phyloP scores from a whole-genome alignment of 1,140 invertebrate genomes.

The Nomia melanderi region DNA sequence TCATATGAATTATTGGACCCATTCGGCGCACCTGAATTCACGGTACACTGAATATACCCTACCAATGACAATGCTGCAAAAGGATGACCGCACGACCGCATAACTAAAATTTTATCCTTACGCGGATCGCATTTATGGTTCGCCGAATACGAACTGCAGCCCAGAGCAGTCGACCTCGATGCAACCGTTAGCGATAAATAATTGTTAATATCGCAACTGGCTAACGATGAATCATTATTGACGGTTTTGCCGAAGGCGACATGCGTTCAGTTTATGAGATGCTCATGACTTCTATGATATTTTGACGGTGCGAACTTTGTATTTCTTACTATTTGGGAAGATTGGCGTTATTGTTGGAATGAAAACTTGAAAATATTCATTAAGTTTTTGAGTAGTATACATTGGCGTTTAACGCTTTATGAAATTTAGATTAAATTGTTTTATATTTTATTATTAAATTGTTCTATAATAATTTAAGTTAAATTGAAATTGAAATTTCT shows the following conservation, averaged over 20 bases:
- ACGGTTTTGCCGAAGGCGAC: neutral
- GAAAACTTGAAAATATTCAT: neutral
- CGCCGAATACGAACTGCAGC: neutral
- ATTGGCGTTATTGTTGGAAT: neutral
- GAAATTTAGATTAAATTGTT: too few species aligned
- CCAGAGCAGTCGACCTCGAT: neutral
- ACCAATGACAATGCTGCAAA: neutral
- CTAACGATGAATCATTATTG: conserved; percentile 25
- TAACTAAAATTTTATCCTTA: conserved; percentile 21
- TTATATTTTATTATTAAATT: too few species aligned
- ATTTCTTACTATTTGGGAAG: neutral
- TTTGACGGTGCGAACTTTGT: neutral
- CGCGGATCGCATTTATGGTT: neutral
- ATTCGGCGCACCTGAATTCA: neutral
- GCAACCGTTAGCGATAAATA: conserved; percentile 23
- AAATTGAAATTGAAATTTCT: too few species aligned
- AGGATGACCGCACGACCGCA: neutral
- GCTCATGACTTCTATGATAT: neutral
- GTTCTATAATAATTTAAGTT: too few species aligned
- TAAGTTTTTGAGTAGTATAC: too few species aligned
- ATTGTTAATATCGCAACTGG: conserved; percentile 4
- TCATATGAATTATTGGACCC: neutral
- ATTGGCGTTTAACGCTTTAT: too few species aligned
- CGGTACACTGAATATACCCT: neutral
- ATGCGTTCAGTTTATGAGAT: neutral